Percentiles rank a stretch among this genome's conserved stretches.
Conservation (phyloP, 2,888 invertebrate species). For the Cephus sareptanus region DNA sequence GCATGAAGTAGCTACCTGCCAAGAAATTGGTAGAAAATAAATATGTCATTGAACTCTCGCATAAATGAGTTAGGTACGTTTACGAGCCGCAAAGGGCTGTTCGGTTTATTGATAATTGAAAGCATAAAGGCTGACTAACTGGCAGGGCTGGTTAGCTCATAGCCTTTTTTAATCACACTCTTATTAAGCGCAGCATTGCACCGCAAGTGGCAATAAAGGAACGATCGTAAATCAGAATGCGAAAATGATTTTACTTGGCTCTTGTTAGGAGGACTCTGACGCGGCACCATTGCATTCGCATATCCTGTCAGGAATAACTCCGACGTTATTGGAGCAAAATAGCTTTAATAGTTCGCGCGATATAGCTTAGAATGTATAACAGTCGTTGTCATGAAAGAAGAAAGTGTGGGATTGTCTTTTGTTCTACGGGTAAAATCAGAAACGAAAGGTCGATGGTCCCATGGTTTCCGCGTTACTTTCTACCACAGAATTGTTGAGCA, state of each 20-base stretch:
- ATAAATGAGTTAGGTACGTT: neutral
- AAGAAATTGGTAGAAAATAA: neutral
- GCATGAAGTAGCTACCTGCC: neutral
- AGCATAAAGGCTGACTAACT: neutral
- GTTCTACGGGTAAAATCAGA: neutral
- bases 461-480: neutral
- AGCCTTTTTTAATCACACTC: neutral
- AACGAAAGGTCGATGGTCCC: neutral
- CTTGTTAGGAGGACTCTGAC: neutral
- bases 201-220: neutral
- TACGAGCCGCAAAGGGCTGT: neutral
- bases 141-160: neutral
- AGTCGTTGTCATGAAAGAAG: neutral
- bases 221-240: neutral
- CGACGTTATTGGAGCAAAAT: neutral
- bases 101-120: neutral
- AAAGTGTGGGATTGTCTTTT: neutral
- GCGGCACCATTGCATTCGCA: neutral
- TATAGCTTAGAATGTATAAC: neutral
- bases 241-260: neutral
- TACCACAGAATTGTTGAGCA: neutral
- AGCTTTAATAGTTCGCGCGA: neutral
- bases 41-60: neutral
- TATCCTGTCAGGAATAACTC: neutral
- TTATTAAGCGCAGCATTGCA: neutral